Evolutionary conservation across 2,113 vertebrate genomes (phyloP).

Genomic region (Motacilla alba): DNA sequence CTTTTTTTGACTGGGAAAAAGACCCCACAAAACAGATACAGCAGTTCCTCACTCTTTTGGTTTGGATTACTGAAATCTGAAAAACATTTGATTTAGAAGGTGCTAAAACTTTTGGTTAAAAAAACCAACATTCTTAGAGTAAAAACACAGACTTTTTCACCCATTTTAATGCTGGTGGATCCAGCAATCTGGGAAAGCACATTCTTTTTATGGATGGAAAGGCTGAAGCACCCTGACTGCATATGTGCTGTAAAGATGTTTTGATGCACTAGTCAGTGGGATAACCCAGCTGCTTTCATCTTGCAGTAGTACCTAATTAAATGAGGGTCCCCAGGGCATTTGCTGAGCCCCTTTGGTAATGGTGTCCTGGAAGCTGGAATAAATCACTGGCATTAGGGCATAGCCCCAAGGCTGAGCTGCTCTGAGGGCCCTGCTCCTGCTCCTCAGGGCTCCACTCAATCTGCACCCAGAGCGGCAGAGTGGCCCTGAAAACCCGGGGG

Average conservation of each 20-base stretch:
- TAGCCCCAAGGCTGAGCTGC: background rate
- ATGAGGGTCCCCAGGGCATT: background rate
- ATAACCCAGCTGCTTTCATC: background rate
- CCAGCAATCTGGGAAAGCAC: background rate
- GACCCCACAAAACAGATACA: background rate
- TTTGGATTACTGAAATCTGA: background rate
- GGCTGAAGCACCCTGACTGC: background rate
- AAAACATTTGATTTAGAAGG: background rate
- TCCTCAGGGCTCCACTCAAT: accelerated
- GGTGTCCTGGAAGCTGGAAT: background rate
- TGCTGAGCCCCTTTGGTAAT: background rate
- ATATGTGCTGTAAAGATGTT: background rate
- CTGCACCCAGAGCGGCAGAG: background rate
- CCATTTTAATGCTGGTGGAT: background rate
- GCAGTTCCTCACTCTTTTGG: background rate
- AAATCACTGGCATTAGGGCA: background rate
- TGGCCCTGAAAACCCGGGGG: background rate
- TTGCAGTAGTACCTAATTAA: background rate
- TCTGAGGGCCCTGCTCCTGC: background rate
- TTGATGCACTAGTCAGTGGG: background rate
- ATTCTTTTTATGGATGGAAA: accelerated
- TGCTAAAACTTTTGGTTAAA: background rate
- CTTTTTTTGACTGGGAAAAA: background rate
- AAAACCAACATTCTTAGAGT: background rate
- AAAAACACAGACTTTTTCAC: background rate